phyloP scores from a whole-genome alignment of 2,113 vertebrate genomes.

The Paramormyrops kingsleyae region DNA sequence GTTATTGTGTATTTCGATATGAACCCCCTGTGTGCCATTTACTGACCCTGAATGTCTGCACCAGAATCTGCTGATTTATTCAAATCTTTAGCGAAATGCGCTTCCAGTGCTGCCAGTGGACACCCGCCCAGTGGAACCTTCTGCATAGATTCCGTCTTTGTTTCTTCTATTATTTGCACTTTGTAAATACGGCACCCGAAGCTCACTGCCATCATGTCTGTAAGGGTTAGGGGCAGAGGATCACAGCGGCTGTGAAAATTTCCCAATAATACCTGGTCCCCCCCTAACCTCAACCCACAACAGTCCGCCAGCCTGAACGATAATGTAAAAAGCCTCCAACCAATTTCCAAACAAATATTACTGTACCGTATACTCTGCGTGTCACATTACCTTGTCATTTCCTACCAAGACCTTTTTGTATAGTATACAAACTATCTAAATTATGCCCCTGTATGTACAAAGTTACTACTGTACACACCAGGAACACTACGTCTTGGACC shows the following conservation, averaged over 20 bases:
- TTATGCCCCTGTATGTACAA: too few relatives aligned
- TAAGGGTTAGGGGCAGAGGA: not conserved
- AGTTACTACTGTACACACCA: too few relatives aligned
- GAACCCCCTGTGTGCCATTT: not conserved
- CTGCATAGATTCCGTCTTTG: not conserved
- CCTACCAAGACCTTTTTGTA: too few relatives aligned
- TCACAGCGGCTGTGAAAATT: not conserved
- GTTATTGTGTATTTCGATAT: not conserved
- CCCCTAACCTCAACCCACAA: not conserved
- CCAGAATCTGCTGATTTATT: not conserved
- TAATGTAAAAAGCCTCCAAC: not conserved
- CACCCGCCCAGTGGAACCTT: not conserved
- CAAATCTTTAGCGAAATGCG: not conserved
- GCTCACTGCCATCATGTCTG: not conserved
- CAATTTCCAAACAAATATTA: too few relatives aligned
- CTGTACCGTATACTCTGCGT: too few relatives aligned
- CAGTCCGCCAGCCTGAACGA: not conserved
- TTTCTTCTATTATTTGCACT: not conserved
- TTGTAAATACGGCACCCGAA: not conserved
- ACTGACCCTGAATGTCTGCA: not conserved
- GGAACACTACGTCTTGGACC: too few relatives aligned
- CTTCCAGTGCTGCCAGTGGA: not conserved
- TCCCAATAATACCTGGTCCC: not conserved
- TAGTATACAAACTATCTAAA: too few relatives aligned
- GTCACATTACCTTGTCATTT: too few relatives aligned